Percentiles rank a stretch among this genome's conserved stretches.
These are phyloP conservation scores for Lagria hirta DNA, from an alignment of 2,888 invertebrate species.

Conservation along the genomic window DNA sequence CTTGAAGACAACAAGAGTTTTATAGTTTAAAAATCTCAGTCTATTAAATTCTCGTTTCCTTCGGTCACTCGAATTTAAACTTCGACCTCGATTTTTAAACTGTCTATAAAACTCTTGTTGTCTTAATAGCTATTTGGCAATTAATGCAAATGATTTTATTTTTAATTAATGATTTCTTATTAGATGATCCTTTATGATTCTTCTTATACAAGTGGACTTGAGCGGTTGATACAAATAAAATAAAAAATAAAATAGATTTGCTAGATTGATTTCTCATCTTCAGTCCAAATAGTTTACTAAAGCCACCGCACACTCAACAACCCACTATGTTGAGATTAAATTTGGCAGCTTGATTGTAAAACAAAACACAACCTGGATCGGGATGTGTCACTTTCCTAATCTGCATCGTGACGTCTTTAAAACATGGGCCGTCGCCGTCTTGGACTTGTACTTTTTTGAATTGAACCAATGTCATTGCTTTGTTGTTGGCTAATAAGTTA, in stretches of 20 bases:
- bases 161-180: slow-evolving; percentile 13
- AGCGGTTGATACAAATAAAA: slow-evolving; percentile 12
- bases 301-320: slow-evolving; percentile 2
- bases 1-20: no score
- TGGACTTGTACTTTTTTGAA: slow-evolving; percentile 9
- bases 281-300: slow-evolving; percentile 9
- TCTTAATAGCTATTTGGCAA: slow-evolving; percentile 12
- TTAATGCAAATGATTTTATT: slow-evolving; percentile 12
- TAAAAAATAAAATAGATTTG: slow-evolving; percentile 8
- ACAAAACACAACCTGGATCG: slow-evolving; percentile 8
- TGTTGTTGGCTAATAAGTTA: slow-evolving; percentile 11
- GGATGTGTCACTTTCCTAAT: slow-evolving; percentile 7
- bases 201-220: slow-evolving; percentile 13
- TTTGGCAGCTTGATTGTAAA: slow-evolving; percentile 7
- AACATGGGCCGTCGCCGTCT: slow-evolving; percentile 4
- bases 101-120: no score
- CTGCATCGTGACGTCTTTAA: slow-evolving; percentile 9
- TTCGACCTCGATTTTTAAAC: no score
- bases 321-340: slow-evolving; percentile 10
- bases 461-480: slow-evolving; percentile 12
- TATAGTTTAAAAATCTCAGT: no score
- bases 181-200: slow-evolving; percentile 9
- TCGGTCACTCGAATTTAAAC: no score
- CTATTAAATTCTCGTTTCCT: no score
- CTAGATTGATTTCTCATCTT: slow-evolving; percentile 13